Evolutionary conservation across 2,888 invertebrate species (phyloP), one percentile per base, ranked within the genome.

Genomic region (Agrochola macilenta): DNA sequence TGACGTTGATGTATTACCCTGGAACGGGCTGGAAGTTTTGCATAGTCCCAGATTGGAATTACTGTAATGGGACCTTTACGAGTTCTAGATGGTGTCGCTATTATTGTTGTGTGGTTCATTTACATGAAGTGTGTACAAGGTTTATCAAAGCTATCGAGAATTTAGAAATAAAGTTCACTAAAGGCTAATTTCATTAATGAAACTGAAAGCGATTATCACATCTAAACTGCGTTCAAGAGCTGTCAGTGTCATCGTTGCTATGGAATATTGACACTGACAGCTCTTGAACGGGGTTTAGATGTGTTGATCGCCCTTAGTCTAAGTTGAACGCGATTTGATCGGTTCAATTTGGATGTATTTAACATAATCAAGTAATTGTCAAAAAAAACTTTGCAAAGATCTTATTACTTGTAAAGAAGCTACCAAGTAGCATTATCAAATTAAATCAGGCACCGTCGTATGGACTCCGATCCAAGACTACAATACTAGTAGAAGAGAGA

Each of bases 1-100:
- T 66, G 87, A 86, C 86, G 65, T 82, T 87, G 88, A 87, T 86
- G 72, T 87, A 87, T 87, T 73, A 66, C 66, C 54, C 14, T 26
- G 20, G 52, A 61, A 12, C 17, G 43, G 77, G 12, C 61, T 23
- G 43, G 30, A 83, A 86, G 77, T 80, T 86, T 54, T 64, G 72
- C 70, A 46, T 39, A 64, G 61, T 73, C 63, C 49, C 39, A 64
- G 74, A 81, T 82, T 76, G 43, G 69, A 73, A 74, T 74, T 74
- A 60, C 39, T 52, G 72, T 78, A 70, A 85, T 68, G 66, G 69
- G 52, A 63, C 46, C 79, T 71, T 49, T 11, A n/a, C n/a, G n/a
- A 60, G 69, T 83, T 74, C 7, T 20, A 12, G 11, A 8, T 26
- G 14, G 49, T 43, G 63, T 8, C 2, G 57, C 4, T 65, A 12